phyloP scores from a whole-genome alignment of 2,797 vertebrate species.

The Leptatherina wallacei region DNA sequence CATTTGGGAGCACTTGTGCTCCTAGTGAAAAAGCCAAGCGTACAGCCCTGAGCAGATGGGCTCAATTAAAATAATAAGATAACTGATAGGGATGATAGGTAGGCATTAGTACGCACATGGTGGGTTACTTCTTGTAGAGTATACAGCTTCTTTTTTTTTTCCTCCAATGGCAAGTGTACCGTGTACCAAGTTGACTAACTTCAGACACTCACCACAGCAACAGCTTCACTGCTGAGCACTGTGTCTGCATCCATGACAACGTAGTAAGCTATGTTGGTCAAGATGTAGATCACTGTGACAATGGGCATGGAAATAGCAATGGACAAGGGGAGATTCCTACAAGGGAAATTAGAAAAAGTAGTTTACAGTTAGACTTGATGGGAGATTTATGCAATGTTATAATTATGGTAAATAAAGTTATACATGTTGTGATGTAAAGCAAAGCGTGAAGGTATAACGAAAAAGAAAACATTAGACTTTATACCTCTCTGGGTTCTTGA shows the following conservation, averaged over 20 bases:
- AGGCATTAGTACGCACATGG: constrained; percentile 15
- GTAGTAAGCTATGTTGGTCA: constrained; percentile 89
- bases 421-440: background rate
- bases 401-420: background rate
- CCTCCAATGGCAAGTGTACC: no score
- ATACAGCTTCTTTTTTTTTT: background rate
- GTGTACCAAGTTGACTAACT: background rate
- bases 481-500: constrained; percentile 87
- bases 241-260: constrained; percentile 81
- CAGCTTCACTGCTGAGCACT: constrained; percentile 84
- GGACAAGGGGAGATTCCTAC: constrained; percentile 84
- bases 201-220: constrained; percentile 85
- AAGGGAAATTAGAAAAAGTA: constrained; percentile 4
- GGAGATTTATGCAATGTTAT: background rate
- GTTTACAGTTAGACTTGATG: background rate
- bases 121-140: background rate
- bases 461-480: background rate
- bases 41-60: no score
- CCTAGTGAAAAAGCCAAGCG: no score
- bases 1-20: no score
- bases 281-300: constrained; percentile 88
- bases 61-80: background rate
- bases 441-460: background rate
- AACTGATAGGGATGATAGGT: constrained; percentile 10
- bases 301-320: constrained; percentile 89